These are phyloP conservation scores for Microchirus variegatus DNA, from an alignment of 2,797 vertebrate genomes.

Conservation along the genomic window DNA sequence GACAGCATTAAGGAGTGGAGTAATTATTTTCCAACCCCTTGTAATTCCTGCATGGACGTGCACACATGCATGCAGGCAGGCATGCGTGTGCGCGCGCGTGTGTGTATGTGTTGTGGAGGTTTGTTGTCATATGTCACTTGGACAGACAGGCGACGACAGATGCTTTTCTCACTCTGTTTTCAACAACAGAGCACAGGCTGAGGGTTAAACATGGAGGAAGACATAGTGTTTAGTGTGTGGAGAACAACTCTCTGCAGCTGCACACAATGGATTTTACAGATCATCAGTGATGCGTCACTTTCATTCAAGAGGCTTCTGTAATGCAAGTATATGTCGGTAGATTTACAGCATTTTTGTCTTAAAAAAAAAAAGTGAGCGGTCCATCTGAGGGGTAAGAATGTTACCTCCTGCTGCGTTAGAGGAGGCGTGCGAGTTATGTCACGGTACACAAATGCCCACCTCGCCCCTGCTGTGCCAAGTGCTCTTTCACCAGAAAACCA, in stretches of 20 bases:
- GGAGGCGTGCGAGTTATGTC: conserved; percentile 4
- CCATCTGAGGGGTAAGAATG: conserved; percentile 1
- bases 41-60: conserved; percentile 17
- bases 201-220: background rate
- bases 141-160: conserved; percentile 48
- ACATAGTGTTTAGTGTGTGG: no score
- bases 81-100: conserved; percentile 13
- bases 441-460: conserved; percentile 51
- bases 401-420: background rate
- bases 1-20: conserved; percentile 3
- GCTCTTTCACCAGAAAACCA: conserved; percentile 82
- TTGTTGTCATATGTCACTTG: conserved; percentile 48
- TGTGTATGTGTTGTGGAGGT: conserved; percentile 4
- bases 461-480: conserved; percentile 54
- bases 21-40: conserved; percentile 28
- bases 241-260: background rate
- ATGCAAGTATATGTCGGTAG: background rate
- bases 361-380: background rate
- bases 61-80: background rate
- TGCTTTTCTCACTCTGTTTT: conserved; percentile 37
- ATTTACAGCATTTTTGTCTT: background rate
- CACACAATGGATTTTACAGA: background rate
- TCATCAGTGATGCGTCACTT: background rate
- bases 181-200: conserved; percentile 20
- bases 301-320: background rate